Evolutionary conservation across 2,888 invertebrate genomes (phyloP).

Genomic region (Yponomeuta plumbellus): DNA sequence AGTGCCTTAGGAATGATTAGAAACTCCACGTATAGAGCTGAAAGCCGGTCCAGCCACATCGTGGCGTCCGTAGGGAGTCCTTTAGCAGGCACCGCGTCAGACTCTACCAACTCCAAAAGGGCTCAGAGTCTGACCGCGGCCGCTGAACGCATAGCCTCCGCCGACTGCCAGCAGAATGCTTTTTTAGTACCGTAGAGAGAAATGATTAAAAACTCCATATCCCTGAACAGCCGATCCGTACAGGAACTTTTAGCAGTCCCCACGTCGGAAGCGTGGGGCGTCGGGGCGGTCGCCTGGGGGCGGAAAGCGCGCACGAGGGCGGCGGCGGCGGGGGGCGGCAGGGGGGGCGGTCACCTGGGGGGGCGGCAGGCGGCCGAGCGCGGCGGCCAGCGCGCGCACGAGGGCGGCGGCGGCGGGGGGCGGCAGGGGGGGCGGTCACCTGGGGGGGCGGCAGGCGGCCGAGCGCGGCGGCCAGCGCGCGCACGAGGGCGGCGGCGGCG

Average conservation of each 20-base stretch:
- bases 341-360: conserved; percentile 47
- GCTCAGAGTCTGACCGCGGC: conserved; percentile 84
- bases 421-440: conserved; percentile 57
- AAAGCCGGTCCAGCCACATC: no score
- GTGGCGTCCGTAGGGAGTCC: no score
- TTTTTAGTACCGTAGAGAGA: no score
- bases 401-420: conserved; percentile 37
- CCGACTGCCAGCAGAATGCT: no score
- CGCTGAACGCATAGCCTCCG: conserved; percentile 84
- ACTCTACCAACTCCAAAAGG: conserved; percentile 78
- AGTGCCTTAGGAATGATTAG: no score
- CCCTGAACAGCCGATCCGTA: no score
- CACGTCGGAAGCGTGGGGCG: no score
- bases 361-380: conserved; percentile 35
- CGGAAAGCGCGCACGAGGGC: no score
- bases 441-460: conserved; percentile 45
- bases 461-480: conserved; percentile 88
- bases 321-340: not conserved
- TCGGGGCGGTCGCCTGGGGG: no score
- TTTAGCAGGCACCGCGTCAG: conserved; percentile 65
- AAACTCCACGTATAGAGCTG: no score
- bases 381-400: conserved; percentile 75
- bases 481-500: conserved; percentile 74
- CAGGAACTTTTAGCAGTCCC: no score
- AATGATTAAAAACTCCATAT: no score